phyloP scores from a whole-genome alignment of 1,140 invertebrate species.

The Macrostomum lignano region DNA sequence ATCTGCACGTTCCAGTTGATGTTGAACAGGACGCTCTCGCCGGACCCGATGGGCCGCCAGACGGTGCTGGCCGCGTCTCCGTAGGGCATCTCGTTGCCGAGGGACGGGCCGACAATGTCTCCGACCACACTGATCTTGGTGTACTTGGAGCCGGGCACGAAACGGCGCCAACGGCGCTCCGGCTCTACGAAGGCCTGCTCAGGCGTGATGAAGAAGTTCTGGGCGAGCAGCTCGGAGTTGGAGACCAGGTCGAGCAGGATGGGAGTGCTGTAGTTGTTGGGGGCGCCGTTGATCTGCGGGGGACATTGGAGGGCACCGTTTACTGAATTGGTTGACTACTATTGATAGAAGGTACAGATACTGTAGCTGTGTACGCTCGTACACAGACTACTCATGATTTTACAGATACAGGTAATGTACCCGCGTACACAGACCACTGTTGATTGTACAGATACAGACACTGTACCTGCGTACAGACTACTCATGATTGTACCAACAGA shows the following conservation, averaged over 20 bases:
- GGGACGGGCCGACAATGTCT: conserved; percentile 71
- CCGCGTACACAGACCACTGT: no score
- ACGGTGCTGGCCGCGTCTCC: conserved; percentile 15
- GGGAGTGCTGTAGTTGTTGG: conserved; percentile 63
- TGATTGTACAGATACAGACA: no score
- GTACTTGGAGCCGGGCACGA: conserved; percentile 67
- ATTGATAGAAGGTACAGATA: no score
- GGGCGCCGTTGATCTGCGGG: conserved; percentile 60
- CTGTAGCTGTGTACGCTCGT: no score
- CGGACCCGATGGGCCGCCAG: conserved; percentile 38
- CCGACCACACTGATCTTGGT: conserved; percentile 57
- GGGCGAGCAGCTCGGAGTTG: conserved; percentile 60
- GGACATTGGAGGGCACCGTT: no score
- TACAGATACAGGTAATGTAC: no score
- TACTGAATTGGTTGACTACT: no score
- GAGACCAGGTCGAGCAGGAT: conserved; percentile 64
- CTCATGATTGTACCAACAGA: no score
- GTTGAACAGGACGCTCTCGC: conserved; percentile 74
- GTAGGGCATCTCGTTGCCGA: conserved; percentile 23
- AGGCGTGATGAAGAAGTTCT: conserved; percentile 73
- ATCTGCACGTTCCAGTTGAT: conserved; percentile 73
- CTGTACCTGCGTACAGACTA: no score
- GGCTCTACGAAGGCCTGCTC: conserved; percentile 63
- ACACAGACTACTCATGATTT: no score
- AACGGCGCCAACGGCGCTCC: conserved; percentile 57